These are phyloP conservation scores for Drosophila anceps DNA, from an alignment of 2,888 invertebrate genomes.

Conservation along the genomic window DNA sequence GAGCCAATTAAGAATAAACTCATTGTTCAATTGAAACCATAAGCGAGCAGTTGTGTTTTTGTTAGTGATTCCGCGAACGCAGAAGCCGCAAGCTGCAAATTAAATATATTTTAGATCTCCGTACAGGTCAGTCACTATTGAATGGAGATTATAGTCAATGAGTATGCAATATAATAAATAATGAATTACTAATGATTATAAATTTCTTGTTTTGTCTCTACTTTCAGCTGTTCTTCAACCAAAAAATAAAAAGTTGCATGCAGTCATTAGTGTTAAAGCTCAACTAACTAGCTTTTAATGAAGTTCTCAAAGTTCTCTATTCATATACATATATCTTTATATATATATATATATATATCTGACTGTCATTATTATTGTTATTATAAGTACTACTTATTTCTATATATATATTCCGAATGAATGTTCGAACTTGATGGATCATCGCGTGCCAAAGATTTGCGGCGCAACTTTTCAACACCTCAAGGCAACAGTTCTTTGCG, in stretches of 20 bases:
- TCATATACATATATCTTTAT: neutral
- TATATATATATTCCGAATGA: neutral
- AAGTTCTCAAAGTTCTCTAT: neutral
- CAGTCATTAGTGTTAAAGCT: neutral
- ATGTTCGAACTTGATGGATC: constrained; percentile 33
- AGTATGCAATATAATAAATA: no score
- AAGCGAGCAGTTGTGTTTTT: neutral
- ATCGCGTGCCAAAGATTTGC: constrained; percentile 38
- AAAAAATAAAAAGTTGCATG: neutral
- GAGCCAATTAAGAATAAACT: neutral
- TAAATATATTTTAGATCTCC: neutral
- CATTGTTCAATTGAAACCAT: neutral
- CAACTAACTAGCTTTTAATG: constrained; percentile 4
- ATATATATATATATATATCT: neutral
- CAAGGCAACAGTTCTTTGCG: constrained; percentile 32
- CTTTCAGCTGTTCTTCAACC: neutral
- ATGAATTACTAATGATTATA: no score
- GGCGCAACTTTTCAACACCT: constrained; percentile 44
- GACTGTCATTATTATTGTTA: neutral
- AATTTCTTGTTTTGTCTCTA: no score
- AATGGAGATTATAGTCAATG: neutral
- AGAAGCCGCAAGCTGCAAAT: no score
- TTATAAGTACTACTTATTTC: neutral
- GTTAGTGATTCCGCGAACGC: no score
- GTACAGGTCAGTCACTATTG: neutral